These are phyloP conservation scores for Lasiurus borealis DNA, from an alignment of 2,113 vertebrate species.

Conservation along the genomic window DNA sequence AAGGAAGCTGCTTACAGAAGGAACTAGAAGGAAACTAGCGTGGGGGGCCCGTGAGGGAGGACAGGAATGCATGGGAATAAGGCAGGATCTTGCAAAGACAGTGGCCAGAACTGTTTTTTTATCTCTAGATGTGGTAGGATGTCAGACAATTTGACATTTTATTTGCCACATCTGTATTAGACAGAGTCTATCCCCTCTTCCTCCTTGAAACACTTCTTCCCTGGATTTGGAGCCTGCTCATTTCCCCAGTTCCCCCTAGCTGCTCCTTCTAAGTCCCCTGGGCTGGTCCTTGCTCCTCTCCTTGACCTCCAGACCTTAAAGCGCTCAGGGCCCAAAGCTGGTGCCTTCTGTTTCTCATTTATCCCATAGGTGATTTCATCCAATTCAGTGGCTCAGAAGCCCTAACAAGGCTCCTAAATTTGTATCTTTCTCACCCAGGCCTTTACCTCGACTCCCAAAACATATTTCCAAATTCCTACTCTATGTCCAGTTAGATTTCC, in stretches of 20 bases:
- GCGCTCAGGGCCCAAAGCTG: not conserved
- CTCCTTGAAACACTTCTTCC: not conserved
- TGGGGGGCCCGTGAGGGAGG: not conserved
- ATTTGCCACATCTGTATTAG: too few relatives aligned
- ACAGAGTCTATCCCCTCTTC: not conserved
- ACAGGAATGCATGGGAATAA: not conserved
- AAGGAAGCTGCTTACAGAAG: not conserved
- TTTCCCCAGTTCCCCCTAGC: not conserved
- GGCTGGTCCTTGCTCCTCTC: accelerated
- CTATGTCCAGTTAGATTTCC: not conserved
- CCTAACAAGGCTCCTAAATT: not conserved
- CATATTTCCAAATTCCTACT: not conserved
- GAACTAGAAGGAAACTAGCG: too few relatives aligned
- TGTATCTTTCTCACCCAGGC: not conserved
- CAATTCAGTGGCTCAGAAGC: not conserved
- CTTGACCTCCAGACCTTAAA: not conserved
- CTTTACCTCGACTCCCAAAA: not conserved
- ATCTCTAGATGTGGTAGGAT: not conserved
- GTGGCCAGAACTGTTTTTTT: not conserved
- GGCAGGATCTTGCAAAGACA: not conserved
- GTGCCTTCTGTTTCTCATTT: not conserved
- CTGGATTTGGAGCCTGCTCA: not conserved
- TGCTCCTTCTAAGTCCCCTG: not conserved
- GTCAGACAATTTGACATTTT: not conserved
- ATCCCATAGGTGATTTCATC: not conserved